Percentiles rank a stretch among this genome's conserved stretches.
phyloP scores from a whole-genome alignment of 2,797 vertebrate species.

The Hephaestus fuliginosus region DNA sequence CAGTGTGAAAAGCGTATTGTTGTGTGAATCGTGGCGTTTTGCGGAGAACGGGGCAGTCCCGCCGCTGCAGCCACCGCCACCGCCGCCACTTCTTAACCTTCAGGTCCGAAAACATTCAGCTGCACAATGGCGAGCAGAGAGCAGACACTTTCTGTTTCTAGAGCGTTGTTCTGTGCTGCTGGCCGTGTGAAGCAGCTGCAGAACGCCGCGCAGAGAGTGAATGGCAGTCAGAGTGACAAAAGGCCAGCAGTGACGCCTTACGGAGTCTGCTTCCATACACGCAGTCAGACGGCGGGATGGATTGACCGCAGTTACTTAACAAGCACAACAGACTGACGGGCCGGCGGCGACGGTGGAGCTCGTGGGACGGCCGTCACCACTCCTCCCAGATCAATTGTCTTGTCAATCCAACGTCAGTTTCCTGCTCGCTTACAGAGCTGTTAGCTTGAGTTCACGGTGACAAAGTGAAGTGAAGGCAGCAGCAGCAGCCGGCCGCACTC shows the following conservation, averaged over 20 bases:
- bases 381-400: conserved; percentile 64
- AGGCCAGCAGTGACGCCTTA: conserved; percentile 59
- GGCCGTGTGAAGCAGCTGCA: conserved; percentile 73
- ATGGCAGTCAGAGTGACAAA: conserved; percentile 72
- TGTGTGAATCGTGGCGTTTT: conserved; percentile 55
- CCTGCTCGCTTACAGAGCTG: conserved; percentile 19
- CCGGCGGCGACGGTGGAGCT: neutral
- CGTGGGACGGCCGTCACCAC: conserved; percentile 6
- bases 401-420: conserved; percentile 42
- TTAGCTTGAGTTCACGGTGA: conserved; percentile 12
- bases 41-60: conserved; percentile 55
- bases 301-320: conserved; percentile 70
- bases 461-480: conserved; percentile 4
- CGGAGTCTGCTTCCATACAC: conserved; percentile 61
- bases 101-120: conserved; percentile 65
- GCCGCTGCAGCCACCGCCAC: conserved; percentile 38
- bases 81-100: conserved; percentile 71
- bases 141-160: conserved; percentile 65
- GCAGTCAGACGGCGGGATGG: conserved; percentile 44
- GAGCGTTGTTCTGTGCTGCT: conserved; percentile 40
- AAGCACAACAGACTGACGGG: conserved; percentile 63
- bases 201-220: conserved; percentile 56
- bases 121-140: conserved; percentile 66
- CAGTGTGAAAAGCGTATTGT: conserved; percentile 79
- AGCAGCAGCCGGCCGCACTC: neutral